These are phyloP conservation scores for Tethya wilhelma DNA, from an alignment of 37 sponge, comb jelly and placozoan species.

Conservation along the genomic window DNA sequence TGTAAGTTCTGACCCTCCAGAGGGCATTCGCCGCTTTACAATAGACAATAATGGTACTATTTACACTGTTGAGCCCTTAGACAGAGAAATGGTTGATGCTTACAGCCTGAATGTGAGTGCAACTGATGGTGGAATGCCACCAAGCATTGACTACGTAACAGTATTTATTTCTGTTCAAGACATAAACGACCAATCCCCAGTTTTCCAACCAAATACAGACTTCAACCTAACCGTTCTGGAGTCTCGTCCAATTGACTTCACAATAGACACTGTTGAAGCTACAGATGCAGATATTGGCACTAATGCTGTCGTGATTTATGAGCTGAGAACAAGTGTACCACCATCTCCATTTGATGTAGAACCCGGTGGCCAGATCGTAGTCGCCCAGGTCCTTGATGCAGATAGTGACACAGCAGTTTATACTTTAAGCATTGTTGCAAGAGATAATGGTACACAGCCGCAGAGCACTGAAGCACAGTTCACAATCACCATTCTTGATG, in stretches of 20 bases:
- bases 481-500: constrained; percentile 48
- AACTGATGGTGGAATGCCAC: constrained; percentile 22
- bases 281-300: constrained; percentile 41
- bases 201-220: constrained; percentile 5
- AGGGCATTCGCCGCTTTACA: constrained; percentile 23
- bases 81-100: constrained; percentile 38
- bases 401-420: constrained; percentile 18
- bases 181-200: constrained; percentile 62
- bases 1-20: constrained; percentile 3
- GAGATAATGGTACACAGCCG: constrained; percentile 34
- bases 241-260: not conserved
- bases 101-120: constrained; percentile 56
- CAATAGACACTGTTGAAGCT: constrained; percentile 26
- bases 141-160: constrained; percentile 8
- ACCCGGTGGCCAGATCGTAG: not conserved
- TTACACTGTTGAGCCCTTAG: constrained; percentile 34
- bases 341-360: constrained; percentile 15
- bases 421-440: constrained; percentile 16
- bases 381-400: constrained; percentile 13
- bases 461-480: not conserved
- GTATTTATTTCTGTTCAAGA: constrained; percentile 57
- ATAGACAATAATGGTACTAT: constrained; percentile 50
- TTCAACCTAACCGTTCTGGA: constrained; percentile 22
- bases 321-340: not conserved
- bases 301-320: constrained; percentile 45